Percentiles rank a stretch among this genome's conserved stretches.
phyloP scores from a whole-genome alignment of 2,113 vertebrate genomes.

The Maccullochella peelii region DNA sequence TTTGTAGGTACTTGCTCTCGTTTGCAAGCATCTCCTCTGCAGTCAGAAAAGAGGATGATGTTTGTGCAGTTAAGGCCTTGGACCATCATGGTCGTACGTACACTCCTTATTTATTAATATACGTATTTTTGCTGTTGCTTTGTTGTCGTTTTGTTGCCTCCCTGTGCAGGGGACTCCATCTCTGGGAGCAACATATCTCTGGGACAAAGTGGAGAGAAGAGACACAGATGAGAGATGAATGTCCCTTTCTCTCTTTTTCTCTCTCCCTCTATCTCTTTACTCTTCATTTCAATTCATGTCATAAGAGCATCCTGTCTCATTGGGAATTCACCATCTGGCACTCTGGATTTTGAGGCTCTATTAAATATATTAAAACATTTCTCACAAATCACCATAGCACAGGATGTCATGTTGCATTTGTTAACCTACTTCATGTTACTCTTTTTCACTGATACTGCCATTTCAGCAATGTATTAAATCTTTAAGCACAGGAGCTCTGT shows the following conservation, averaged over 20 bases:
- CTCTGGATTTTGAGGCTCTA: constrained; percentile 31
- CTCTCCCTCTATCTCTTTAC: background rate
- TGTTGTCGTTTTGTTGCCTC: background rate
- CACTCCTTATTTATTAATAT: background rate
- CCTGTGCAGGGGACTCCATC: background rate
- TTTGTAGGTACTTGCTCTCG: background rate
- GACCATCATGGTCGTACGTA: background rate
- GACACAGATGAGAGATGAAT: constrained; percentile 13
- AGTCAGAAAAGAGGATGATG: background rate
- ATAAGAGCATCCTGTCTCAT: constrained; percentile 38
- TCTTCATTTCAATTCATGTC: constrained; percentile 34
- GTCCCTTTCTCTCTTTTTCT: background rate
- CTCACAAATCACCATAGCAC: constrained; percentile 16
- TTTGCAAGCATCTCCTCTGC: background rate
- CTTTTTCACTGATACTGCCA: background rate
- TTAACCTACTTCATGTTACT: constrained; percentile 18
- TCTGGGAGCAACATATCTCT: constrained; percentile 18
- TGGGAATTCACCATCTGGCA: constrained; percentile 60
- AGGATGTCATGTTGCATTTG: constrained; percentile 18
- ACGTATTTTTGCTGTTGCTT: background rate
- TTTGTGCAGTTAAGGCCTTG: background rate
- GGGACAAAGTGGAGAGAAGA: background rate
- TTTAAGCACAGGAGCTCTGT: background rate
- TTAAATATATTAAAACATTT: constrained; percentile 23
- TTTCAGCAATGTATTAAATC: constrained; percentile 9